Base-by-base conservation (phyloP, 2,888 invertebrate species). In the Hyalella azteca region DNA sequence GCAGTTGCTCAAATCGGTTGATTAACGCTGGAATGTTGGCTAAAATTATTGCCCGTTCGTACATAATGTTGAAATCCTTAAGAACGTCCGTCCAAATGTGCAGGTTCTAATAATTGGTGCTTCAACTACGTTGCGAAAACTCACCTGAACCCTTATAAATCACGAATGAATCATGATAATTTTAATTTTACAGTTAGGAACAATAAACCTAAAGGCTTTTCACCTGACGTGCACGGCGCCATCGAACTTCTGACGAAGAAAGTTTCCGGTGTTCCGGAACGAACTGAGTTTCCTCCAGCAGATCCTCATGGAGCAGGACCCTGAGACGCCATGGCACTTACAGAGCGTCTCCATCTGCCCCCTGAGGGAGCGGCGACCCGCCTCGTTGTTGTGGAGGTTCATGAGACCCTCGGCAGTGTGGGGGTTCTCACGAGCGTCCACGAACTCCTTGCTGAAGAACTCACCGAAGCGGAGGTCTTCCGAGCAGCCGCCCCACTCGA, bases 261-360 rank as follows among this genome's bases (percentile, higher is more conserved):
- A 78, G 79, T 83, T 79, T 5, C 83, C 83, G 41, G 81, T 81
- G 54, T 81, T 80, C 11, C 94, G 89, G 86, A 96, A 93, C 54
- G 92, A 90, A 4, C 94, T 93, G 86, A 96, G 89, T 82, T 93
- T 92, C 85, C 95, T 91, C 96, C 96, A 96, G 88, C 96, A 96
- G 9, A 96, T 95, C 75, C 94, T 91, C 85, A 95, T 92, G 59
- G 95, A 94, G 88, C 96, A 96, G 3, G 95, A 95, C 0, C 95
- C 96, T 0, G 95, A 95, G 90, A 96, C 95, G 36, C 96, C 96
- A 88, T 96, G 96, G 86, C 96, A 96, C 88, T 96, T 96, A 90
- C 96, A 96, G 29, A 94, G 92, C 59, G 94, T 91, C 87, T 95
- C 93, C 94, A 95, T 94, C 82, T 93, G 91, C 32, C 93, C 91